These are phyloP conservation scores for Acanthaster planci DNA, from an alignment of 35 echinoderm and acorn worm species.

Conservation along the genomic window DNA sequence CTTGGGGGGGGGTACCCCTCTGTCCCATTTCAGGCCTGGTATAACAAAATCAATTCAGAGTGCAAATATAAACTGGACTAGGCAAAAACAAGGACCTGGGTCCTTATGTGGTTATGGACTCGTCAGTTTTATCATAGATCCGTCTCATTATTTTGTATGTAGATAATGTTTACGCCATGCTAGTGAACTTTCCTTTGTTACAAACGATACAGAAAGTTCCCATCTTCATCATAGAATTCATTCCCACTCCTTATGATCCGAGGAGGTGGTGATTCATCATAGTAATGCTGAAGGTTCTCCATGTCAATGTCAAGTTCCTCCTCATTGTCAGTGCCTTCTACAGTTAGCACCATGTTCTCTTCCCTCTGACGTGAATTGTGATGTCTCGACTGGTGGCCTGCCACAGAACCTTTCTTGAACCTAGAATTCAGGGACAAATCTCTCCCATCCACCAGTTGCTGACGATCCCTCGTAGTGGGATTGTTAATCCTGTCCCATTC, in stretches of 20 bases:
- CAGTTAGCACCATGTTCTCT: background rate
- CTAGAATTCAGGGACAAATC: background rate
- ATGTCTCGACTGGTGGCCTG: background rate
- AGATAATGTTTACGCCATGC: too few species aligned
- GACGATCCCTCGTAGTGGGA: too few species aligned
- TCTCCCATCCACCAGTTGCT: background rate
- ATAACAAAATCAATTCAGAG: too few species aligned
- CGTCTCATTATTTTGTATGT: too few species aligned
- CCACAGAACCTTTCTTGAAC: background rate
- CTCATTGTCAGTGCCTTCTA: constrained; percentile 13
- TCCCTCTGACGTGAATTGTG: background rate
- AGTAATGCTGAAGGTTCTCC: constrained; percentile 1
- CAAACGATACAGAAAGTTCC: constrained; percentile 76
- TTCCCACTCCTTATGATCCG: constrained; percentile 68
- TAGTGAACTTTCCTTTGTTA: too few species aligned
- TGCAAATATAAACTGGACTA: too few species aligned
- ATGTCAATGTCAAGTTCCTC: constrained; percentile 48
- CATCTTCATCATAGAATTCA: constrained; percentile 83
- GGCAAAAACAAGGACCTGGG: too few species aligned
- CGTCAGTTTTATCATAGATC: too few species aligned
- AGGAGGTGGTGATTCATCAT: constrained; percentile 10
- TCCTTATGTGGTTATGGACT: too few species aligned
- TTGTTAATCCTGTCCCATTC: too few species aligned
- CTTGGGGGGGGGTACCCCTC: too few species aligned
- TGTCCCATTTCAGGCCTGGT: too few species aligned